Conservation (phyloP, 64 coral and sea anemone species). For the Hydrozoanthus tunicans region DNA sequence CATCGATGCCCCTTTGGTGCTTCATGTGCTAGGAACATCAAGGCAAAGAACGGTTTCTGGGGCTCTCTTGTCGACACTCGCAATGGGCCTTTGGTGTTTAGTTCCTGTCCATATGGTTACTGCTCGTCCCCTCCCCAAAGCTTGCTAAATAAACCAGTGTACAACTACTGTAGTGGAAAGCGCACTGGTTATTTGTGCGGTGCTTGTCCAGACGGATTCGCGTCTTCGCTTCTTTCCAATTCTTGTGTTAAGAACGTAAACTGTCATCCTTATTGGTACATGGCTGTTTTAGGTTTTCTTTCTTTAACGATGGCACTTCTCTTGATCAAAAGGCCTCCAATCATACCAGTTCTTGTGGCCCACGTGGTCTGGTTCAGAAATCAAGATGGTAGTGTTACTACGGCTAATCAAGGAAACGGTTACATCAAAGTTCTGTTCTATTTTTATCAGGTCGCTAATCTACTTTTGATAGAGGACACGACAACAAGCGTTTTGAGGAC, state of each 20-base stretch:
- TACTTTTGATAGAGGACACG: slow-evolving; percentile 23
- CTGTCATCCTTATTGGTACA: slow-evolving; percentile 1
- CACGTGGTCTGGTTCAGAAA: slow-evolving; percentile 23
- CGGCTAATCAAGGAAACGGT: background rate
- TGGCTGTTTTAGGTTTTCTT: background rate
- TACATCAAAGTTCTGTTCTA: slow-evolving; percentile 47
- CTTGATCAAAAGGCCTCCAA: background rate
- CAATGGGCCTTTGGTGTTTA: background rate
- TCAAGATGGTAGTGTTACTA: background rate
- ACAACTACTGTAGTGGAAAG: slow-evolving; percentile 22
- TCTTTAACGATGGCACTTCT: background rate
- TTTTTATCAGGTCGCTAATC: slow-evolving; percentile 34
- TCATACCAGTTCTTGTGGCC: background rate
- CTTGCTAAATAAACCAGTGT: background rate
- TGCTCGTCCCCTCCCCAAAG: slow-evolving; percentile 18
- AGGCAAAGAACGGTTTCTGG: slow-evolving; percentile 42
- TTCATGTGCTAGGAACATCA: slow-evolving; percentile 15
- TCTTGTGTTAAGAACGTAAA: background rate
- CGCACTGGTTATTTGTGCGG: slow-evolving; percentile 33
- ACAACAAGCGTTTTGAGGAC: background rate
- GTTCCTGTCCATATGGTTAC: slow-evolving; percentile 19
- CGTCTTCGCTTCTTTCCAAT: background rate
- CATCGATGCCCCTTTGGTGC: slow-evolving; percentile 19
- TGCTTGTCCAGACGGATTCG: background rate
- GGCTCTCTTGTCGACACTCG: background rate